Percentiles rank a stretch among this genome's conserved stretches.
These are phyloP conservation scores for Spodoptera littoralis DNA, from an alignment of 2,888 invertebrate genomes.

Conservation along the genomic window DNA sequence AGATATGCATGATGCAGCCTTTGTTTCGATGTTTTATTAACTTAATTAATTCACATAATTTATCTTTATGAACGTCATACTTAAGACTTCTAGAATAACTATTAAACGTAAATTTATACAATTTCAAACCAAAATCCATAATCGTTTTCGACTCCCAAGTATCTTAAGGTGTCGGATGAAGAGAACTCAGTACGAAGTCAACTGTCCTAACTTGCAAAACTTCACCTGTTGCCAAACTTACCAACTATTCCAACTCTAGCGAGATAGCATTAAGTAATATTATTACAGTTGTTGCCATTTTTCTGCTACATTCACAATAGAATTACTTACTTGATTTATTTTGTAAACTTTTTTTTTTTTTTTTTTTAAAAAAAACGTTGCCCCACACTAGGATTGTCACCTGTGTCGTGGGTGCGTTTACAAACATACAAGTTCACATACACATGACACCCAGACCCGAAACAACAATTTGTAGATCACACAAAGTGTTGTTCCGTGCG, in stretches of 20 bases:
- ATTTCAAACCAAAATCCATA: conserved; percentile 12
- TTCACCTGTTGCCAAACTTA: conserved; percentile 75
- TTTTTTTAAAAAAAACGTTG: no score
- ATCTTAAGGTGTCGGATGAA: conserved; percentile 56
- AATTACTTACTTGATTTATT: conserved; percentile 46
- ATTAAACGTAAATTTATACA: conserved; percentile 14
- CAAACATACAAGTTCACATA: no score
- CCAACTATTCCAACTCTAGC: conserved; percentile 50
- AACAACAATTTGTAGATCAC: no score
- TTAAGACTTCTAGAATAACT: no score
- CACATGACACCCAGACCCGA: no score
- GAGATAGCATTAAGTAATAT: conserved; percentile 50
- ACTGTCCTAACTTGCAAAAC: conserved; percentile 66
- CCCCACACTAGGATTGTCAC: no score
- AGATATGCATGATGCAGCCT: no score
- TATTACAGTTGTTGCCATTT: conserved; percentile 47
- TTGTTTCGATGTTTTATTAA: no score
- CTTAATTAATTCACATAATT: no score
- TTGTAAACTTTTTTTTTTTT: conserved; percentile 35
- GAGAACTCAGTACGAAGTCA: conserved; percentile 61
- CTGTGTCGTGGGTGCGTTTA: no score
- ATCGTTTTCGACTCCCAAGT: conserved; percentile 24
- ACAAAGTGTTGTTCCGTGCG: no score
- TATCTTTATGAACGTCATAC: no score
- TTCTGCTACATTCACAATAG: conserved; percentile 37